Evolutionary conservation across 1,140 invertebrate species (phyloP).

Genomic region (Drosophila asahinai): DNA sequence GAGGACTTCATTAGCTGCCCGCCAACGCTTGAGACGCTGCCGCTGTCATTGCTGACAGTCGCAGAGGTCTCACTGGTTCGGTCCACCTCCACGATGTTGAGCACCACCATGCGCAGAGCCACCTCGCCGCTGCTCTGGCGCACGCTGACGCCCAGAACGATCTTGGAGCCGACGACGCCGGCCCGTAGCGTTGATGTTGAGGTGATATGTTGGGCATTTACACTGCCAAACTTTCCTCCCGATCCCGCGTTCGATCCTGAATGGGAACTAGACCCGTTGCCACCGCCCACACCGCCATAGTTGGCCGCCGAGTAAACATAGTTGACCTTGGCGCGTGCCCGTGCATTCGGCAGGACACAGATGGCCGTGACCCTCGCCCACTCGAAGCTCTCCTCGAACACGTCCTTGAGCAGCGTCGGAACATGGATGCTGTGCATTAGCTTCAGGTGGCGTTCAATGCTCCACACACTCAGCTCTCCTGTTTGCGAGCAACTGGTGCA

Average conservation of each 20-base stretch:
- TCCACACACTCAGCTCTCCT: conserved; percentile 89
- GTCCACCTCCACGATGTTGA: conserved; percentile 76
- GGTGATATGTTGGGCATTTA: conserved; percentile 71
- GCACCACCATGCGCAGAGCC: conserved; percentile 76
- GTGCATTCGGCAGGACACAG: conserved; percentile 76
- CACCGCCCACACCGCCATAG: conserved; percentile 42
- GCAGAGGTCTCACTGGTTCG: conserved; percentile 60
- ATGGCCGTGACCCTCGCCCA: conserved; percentile 78
- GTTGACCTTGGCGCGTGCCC: conserved; percentile 76
- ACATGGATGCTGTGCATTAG: conserved; percentile 79
- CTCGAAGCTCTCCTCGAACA: conserved; percentile 75
- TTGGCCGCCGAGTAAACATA: conserved; percentile 65
- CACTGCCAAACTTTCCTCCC: conserved; percentile 52
- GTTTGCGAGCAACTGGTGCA: conserved; percentile 87
- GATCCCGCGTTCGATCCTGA: conserved; percentile 19
- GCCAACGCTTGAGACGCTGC: conserved; percentile 64
- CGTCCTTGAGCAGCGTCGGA: conserved; percentile 72
- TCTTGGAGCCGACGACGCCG: conserved; percentile 79
- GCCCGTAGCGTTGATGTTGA: conserved; percentile 81
- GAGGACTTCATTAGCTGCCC: conserved; percentile 69
- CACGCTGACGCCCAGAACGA: conserved; percentile 74
- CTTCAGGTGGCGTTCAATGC: conserved; percentile 90
- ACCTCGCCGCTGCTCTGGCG: conserved; percentile 76
- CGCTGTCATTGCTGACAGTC: conserved; percentile 69
- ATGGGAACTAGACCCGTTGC: conserved; percentile 34